Conservation (phyloP, 2,888 invertebrate genomes). For the Epiblema foenella region DNA sequence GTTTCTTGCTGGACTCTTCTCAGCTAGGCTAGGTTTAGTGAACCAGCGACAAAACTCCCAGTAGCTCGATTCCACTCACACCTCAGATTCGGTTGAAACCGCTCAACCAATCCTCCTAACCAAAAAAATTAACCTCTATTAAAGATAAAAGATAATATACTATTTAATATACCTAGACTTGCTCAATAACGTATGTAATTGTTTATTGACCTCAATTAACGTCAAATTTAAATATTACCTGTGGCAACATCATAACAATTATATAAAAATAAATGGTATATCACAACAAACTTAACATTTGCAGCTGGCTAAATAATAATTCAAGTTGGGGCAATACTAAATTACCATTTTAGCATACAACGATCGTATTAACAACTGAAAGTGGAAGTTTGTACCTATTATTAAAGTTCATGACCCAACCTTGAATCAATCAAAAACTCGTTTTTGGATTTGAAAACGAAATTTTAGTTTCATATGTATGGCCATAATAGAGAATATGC, state of each 20-base stretch:
- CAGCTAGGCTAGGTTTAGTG: no score
- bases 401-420: constrained; percentile 5
- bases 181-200: no score
- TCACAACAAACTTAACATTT: neutral
- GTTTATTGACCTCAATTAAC: neutral
- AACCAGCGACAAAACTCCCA: no score
- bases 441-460: neutral
- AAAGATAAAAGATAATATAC: no score
- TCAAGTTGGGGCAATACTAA: neutral
- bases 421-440: neutral
- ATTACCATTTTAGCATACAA: neutral
- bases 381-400: neutral
- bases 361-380: neutral
- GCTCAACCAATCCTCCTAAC: no score
- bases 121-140: no score
- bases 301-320: neutral
- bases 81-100: no score
- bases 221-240: neutral
- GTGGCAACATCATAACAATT: constrained; percentile 9
- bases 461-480: neutral
- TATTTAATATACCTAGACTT: no score
- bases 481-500: no score
- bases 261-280: neutral
- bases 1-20: no score
- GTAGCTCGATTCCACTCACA: no score